Evolutionary conservation across 2,888 invertebrate species (phyloP).

Genomic region (Oegoconia quadripuncta): DNA sequence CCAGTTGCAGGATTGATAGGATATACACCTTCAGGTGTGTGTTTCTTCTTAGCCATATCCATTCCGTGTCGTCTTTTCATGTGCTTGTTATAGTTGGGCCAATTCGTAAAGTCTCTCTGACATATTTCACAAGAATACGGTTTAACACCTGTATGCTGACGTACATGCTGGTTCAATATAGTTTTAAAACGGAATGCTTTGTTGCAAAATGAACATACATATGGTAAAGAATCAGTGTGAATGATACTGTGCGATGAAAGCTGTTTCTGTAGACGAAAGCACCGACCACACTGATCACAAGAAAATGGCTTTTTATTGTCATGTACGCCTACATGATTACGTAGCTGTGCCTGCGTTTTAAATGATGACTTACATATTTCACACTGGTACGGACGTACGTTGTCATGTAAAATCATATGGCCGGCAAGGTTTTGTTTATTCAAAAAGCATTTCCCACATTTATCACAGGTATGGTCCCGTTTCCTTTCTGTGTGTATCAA

Average conservation of each 20-base stretch:
- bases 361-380: conserved; percentile 55
- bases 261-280: conserved; percentile 83
- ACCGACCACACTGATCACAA: conserved; percentile 64
- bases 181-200: conserved; percentile 85
- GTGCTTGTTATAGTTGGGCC: conserved; percentile 89
- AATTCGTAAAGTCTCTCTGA: conserved; percentile 83
- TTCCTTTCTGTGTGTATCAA: conserved; percentile 73
- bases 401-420: conserved; percentile 49
- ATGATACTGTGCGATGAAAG: conserved; percentile 86
- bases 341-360: conserved; percentile 36
- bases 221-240: conserved; percentile 88
- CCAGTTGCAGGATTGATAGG: conserved; percentile 49
- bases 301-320: conserved; percentile 46
- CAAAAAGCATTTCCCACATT: conserved; percentile 22
- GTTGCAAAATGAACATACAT: conserved; percentile 83
- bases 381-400: conserved; percentile 48
- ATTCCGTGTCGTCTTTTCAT: conserved; percentile 86
- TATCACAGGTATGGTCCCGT: conserved; percentile 50
- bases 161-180: conserved; percentile 82
- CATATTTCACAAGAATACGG: conserved; percentile 85
- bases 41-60: conserved; percentile 48
- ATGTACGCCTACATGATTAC: conserved; percentile 43
- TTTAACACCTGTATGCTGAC: conserved; percentile 82
- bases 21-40: conserved; percentile 55
- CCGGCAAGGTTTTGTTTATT: conserved; percentile 36